These are phyloP conservation scores for Cotesia vestalis DNA, from an alignment of 1,140 invertebrate species.

Conservation along the genomic window DNA sequence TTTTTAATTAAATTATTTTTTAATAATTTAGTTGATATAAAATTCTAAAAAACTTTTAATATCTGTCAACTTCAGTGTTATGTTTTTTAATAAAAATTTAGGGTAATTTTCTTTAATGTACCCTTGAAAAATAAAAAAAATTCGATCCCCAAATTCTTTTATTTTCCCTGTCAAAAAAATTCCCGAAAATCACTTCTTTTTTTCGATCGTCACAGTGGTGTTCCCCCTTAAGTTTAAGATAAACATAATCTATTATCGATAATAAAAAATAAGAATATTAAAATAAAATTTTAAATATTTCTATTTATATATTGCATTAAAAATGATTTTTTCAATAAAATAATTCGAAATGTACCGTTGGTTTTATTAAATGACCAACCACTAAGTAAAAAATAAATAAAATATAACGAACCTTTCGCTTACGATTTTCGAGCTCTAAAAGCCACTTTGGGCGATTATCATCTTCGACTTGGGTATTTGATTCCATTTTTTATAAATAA, in stretches of 20 bases:
- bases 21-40: too few relatives aligned
- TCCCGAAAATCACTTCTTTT: not conserved
- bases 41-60: too few relatives aligned
- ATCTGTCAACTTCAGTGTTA: too few relatives aligned
- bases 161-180: too few relatives aligned
- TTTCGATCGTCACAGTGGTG: not conserved
- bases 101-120: too few relatives aligned
- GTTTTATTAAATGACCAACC: not conserved
- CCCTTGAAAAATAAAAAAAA: too few relatives aligned
- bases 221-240: not conserved
- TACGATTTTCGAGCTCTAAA: constrained; percentile 61
- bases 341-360: too few relatives aligned
- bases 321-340: too few relatives aligned
- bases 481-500: constrained; percentile 32
- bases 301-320: not conserved
- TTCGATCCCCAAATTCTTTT: too few relatives aligned
- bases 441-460: constrained; percentile 61
- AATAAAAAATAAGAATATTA: constrained; percentile 9
- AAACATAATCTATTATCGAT: not conserved
- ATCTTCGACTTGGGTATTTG: constrained; percentile 46
- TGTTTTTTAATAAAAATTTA: too few relatives aligned
- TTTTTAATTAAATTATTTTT: too few relatives aligned
- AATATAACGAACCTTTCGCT: constrained; percentile 55
- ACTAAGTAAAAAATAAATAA: not conserved
- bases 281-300: constrained; percentile 26